Base-by-base conservation (phyloP, 1,140 invertebrate genomes). In the Hyposmocoma kahamanoa region DNA sequence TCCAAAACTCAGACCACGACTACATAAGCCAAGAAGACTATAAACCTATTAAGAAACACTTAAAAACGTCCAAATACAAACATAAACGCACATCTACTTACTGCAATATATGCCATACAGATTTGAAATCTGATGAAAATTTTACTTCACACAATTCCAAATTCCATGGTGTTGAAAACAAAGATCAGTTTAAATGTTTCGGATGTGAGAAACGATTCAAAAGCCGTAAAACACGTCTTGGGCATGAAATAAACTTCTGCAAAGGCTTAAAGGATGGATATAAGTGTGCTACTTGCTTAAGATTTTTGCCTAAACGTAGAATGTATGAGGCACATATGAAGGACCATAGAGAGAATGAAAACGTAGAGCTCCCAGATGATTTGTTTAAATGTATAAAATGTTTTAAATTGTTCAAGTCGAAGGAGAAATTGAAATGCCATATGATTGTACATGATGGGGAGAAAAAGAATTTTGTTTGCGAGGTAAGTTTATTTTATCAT, bases 181-280 rank as follows among this genome's bases (percentile, higher is more conserved):
- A 56, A 0, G 56, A 61, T 6, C 3, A 62, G 1, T 84, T 65
- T 17, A 80, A 70, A 48, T 84, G 80, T 56, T 84, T 80, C 26
- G 80, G 80, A 3, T 84, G 80, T 47, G 71, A 75, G 6, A 84
- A 78, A 49, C 47, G 43, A 1, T 80, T 76, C 51, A 74, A 65
- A 62, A 71, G 48, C 42, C 52, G 56, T 6, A 74, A 74, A 56
- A 53, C 64, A 2, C 44, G 77, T 0, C 43, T 72, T 0, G 61
- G 72, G 4, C 80, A 84, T 20, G 80, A 84, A 47, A 52, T 53
- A 3, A 61, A 74, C 3, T 76, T 69, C 26, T 84, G 80, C 59
- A 81, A 81, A 64, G 64, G 59, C 2, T 58, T 84, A 6, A 74
- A 74, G 59, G 58, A 78, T 53, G 80, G 80, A 0, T 84, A 80